Base-by-base conservation (phyloP, 2,888 invertebrate genomes). In the Peribatodes rhomboidaria region DNA sequence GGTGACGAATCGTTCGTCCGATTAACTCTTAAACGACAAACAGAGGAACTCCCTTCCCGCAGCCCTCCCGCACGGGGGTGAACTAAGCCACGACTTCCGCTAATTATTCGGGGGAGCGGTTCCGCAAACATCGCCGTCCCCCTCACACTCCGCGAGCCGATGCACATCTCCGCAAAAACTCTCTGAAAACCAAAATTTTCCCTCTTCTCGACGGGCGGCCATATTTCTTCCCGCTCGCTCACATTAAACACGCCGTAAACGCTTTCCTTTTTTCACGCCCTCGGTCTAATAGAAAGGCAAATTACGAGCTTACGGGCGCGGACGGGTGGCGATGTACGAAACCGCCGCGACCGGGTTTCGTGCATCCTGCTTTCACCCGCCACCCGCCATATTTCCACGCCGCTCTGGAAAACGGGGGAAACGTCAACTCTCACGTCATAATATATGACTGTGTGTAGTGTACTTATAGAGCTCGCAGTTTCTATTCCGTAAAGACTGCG, bases 211-310 rank as follows among this genome's bases (percentile, higher is more conserved):
- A 85, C 90, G 86, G 92, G 89, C 80, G 90, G 88, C 85, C 88
- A 90, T 93, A 93, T 93, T 92, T 93, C 92, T 92, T 93, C 93
- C 92, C 92, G 90, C 87, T 93, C 93, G 74, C 93, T 92, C 93
- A 87, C 92, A 92, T 92, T 92, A 93, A 93, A 90, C 92, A 92
- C 89, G 77, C 93, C 92, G 92, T 93, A 93, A 93, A 92, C 90
- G 93, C 93, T 93, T 93, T 93, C 93, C 92, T 92, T 93, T 93
- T 93, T 93, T 92, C 92, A 93, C 93, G 92, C 93, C 93, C 93
- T 92, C 92, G 84, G 88, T 92, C 90, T 93, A 93, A 93, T 93
- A 93, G 93, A 93, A 93, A 93, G 93, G 92, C 93, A 92, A 93
- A 93, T 93, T 92, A 93, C 92, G 92, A 92, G 92, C 92, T 93